These are phyloP conservation scores for Wiebesia pumilae DNA, from an alignment of 1,140 invertebrate genomes.

Conservation along the genomic window DNA sequence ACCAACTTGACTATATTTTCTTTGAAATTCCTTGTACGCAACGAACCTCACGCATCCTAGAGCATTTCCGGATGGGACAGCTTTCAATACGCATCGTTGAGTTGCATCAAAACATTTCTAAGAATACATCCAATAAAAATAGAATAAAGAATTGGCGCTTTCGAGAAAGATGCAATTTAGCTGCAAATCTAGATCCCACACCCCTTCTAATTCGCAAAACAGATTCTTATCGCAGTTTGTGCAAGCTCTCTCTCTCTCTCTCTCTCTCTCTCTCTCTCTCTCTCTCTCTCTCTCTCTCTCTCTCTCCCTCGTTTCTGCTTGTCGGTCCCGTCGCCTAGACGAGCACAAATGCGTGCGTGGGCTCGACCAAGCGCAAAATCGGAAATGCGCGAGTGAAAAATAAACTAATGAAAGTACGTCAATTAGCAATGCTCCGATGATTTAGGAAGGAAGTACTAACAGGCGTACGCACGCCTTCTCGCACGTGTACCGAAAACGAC, in stretches of 20 bases:
- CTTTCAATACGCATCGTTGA: not conserved
- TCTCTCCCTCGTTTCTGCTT: too few species aligned
- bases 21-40: not conserved
- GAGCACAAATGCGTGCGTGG: not conserved
- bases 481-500: not conserved
- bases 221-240: not conserved
- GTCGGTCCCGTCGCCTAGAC: too few species aligned
- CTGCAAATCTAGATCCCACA: not conserved
- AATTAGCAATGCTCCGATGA: slow-evolving; percentile 39
- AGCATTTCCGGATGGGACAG: not conserved
- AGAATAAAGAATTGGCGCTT: slow-evolving; percentile 15
- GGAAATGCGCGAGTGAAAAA: slow-evolving; percentile 42
- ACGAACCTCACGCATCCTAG: not conserved
- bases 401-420: slow-evolving; percentile 19
- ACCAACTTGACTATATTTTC: not conserved
- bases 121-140: not conserved
- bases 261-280: too few species aligned
- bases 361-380: slow-evolving; percentile 30
- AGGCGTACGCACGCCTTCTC: not conserved
- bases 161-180: slow-evolving; percentile 5
- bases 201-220: not conserved
- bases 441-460: slow-evolving; percentile 12
- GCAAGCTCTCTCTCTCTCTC: too few species aligned
- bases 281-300: too few species aligned
- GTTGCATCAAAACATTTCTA: slow-evolving; percentile 6